Conservation (phyloP, 2,888 invertebrate genomes). For the Scaptomyza parva region DNA sequence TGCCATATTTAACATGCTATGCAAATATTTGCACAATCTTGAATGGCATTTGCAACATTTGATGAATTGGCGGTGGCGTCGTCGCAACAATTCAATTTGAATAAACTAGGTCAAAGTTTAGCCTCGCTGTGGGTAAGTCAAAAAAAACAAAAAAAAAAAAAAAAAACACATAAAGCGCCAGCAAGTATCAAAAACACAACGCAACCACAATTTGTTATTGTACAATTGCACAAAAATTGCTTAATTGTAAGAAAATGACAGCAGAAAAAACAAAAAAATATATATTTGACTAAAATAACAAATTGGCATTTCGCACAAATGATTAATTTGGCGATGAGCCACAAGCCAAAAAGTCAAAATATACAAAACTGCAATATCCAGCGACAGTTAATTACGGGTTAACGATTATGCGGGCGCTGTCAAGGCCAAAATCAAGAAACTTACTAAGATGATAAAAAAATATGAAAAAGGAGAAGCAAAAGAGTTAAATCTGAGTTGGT, state of each 20-base stretch:
- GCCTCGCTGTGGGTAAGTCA: slow-evolving; percentile 46
- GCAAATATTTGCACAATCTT: slow-evolving; percentile 58
- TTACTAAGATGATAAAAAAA: slow-evolving; percentile 2
- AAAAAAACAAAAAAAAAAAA: background rate
- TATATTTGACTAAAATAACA: slow-evolving; percentile 35
- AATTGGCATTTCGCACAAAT: slow-evolving; percentile 64
- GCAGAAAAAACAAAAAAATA: slow-evolving; percentile 19
- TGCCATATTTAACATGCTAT: slow-evolving; percentile 19
- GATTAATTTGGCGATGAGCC: slow-evolving; percentile 69
- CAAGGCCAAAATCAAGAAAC: slow-evolving; percentile 35
- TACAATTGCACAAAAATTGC: slow-evolving; percentile 66
- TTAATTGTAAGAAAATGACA: slow-evolving; percentile 55
- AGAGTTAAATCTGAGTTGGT: background rate
- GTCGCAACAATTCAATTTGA: slow-evolving; percentile 43
- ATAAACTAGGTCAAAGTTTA: slow-evolving; percentile 67
- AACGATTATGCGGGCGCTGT: slow-evolving; percentile 43
- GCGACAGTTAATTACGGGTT: slow-evolving; percentile 49
- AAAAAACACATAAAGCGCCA: slow-evolving; percentile 13
- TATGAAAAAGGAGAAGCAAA: slow-evolving; percentile 1
- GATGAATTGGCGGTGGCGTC: slow-evolving; percentile 51
- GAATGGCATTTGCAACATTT: slow-evolving; percentile 47
- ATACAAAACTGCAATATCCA: slow-evolving; percentile 31
- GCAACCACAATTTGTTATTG: slow-evolving; percentile 38
- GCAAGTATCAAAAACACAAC: slow-evolving; percentile 29
- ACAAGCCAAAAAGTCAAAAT: slow-evolving; percentile 38